A percentile compares a stretch with the other conserved stretches of the same genome.
These are phyloP conservation scores for Ectropis crepuscularia DNA, from an alignment of 2,888 invertebrate species.

Conservation along the genomic window DNA sequence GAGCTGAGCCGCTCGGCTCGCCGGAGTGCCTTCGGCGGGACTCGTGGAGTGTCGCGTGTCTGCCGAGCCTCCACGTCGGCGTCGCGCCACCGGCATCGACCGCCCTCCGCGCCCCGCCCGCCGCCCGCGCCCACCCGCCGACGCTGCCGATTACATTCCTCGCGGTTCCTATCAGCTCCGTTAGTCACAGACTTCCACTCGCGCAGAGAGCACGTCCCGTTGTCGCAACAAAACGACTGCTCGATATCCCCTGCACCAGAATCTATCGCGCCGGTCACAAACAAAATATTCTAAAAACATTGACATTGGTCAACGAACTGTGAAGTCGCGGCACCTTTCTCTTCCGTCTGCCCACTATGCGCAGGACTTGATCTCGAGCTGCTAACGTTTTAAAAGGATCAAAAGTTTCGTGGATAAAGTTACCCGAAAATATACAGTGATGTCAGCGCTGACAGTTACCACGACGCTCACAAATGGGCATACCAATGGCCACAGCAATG, in stretches of 20 bases:
- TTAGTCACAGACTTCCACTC: slow-evolving; percentile 58
- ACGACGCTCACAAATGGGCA: slow-evolving; percentile 73
- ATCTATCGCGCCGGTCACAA: slow-evolving; percentile 41
- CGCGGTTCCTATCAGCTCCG: slow-evolving; percentile 49
- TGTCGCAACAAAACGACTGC: slow-evolving; percentile 22
- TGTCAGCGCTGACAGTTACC: slow-evolving; percentile 76
- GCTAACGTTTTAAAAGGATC: slow-evolving; percentile 35
- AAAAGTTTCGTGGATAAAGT: slow-evolving; percentile 33
- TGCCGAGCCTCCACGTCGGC: slow-evolving; percentile 81
- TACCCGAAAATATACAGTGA: slow-evolving; percentile 49
- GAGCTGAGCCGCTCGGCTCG: slow-evolving; percentile 21
- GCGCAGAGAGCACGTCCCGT: slow-evolving; percentile 50
- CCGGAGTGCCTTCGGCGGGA: slow-evolving; percentile 52
- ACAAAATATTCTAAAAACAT: slow-evolving; percentile 34
- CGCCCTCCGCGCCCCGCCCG: slow-evolving; percentile 51
- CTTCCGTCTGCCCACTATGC: slow-evolving; percentile 22
- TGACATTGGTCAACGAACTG: slow-evolving; percentile 42
- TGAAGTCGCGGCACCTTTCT: slow-evolving; percentile 33
- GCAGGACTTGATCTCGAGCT: slow-evolving; percentile 28
- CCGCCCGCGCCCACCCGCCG: slow-evolving; percentile 47
- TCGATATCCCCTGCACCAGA: slow-evolving; percentile 40
- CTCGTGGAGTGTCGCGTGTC: slow-evolving; percentile 78
- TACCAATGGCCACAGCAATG: slow-evolving; percentile 67
- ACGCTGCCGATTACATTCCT: slow-evolving; percentile 60
- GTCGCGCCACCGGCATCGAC: slow-evolving; percentile 75